Conservation (phyloP, 2,888 invertebrate species). For the Colletes collaris region DNA sequence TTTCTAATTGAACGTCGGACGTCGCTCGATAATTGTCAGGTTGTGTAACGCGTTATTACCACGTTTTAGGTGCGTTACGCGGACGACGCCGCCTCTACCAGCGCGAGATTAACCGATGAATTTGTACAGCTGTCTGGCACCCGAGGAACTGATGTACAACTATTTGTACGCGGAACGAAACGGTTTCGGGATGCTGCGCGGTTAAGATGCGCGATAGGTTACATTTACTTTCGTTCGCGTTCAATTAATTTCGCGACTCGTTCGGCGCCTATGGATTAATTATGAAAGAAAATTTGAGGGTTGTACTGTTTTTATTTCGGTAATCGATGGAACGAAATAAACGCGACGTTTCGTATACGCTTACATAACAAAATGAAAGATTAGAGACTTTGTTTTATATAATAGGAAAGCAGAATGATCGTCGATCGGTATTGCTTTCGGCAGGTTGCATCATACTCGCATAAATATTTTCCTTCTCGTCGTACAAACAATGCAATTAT, state of each 20-base stretch:
- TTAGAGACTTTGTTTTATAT: conserved; percentile 55
- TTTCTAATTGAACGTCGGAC: conserved; percentile 28
- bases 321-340: too few species aligned
- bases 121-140: background rate
- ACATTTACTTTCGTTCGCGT: too few species aligned
- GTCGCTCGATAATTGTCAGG: conserved; percentile 40
- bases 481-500: conserved; percentile 21
- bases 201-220: too few species aligned
- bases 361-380: conserved; percentile 54
- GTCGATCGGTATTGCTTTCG: conserved; percentile 2
- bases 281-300: too few species aligned
- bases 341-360: conserved; percentile 2
- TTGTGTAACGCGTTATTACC: conserved; percentile 49
- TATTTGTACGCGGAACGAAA: background rate
- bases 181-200: too few species aligned
- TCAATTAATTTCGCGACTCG: too few species aligned
- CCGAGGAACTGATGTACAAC: background rate
- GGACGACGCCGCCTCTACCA: background rate
- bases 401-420: conserved; percentile 40
- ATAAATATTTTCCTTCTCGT: conserved; percentile 5
- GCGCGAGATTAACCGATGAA: background rate
- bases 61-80: conserved; percentile 22
- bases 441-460: background rate
- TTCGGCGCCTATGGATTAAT: too few species aligned
- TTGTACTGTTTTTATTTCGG: too few species aligned